Percentiles rank a stretch among this genome's conserved stretches.
phyloP scores from a whole-genome alignment of 1,140 invertebrate genomes.

The Saccostrea echinata region DNA sequence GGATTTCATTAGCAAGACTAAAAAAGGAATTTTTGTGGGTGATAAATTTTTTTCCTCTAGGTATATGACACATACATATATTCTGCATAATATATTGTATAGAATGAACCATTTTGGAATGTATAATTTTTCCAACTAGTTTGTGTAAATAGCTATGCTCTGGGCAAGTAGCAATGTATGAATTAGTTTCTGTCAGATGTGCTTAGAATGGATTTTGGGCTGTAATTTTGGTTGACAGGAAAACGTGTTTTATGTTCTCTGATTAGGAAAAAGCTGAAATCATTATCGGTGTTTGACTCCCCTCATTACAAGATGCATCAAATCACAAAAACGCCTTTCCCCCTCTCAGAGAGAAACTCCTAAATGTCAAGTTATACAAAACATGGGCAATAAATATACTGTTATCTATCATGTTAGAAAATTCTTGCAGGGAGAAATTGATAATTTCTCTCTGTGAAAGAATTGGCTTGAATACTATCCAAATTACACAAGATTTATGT shows the following conservation, averaged over 20 bases:
- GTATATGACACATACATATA: background rate
- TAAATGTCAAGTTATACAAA: constrained; percentile 9
- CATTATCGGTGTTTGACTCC: background rate
- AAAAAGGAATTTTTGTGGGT: background rate
- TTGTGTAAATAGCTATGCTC: background rate
- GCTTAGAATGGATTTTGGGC: background rate
- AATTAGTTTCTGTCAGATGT: background rate
- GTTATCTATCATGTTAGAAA: constrained; percentile 30
- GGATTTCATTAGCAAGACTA: background rate
- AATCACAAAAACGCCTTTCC: background rate
- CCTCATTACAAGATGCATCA: constrained; percentile 1
- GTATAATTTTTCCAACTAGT: background rate
- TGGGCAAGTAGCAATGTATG: constrained; percentile 16
- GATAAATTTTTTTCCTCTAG: background rate
- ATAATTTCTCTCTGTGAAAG: background rate
- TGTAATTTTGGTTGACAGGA: constrained; percentile 19
- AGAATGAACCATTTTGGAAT: background rate
- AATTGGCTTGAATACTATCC: background rate
- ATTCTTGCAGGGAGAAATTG: constrained; percentile 13
- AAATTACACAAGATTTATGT: constrained; percentile 29
- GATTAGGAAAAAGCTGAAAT: constrained; percentile 7
- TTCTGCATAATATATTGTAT: constrained; percentile 16
- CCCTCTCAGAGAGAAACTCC: background rate
- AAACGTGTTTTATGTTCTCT: background rate
- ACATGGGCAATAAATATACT: constrained; percentile 1